Conservation (phyloP, 2,113 vertebrate species). For the Jacana jacana region DNA sequence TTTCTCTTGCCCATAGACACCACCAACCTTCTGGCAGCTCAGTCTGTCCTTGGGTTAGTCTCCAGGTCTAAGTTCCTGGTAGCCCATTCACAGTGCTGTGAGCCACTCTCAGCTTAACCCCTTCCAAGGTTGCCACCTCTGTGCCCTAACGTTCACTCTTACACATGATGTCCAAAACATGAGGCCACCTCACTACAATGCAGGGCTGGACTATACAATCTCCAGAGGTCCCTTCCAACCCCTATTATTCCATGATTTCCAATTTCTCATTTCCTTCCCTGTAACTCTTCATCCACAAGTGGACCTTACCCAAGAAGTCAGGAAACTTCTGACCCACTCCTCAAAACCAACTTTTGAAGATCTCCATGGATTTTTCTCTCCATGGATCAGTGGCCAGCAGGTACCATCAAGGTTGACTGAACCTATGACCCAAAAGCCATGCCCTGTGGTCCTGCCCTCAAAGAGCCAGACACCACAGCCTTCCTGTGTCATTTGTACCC, state of each 20-base stretch:
- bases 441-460: not conserved
- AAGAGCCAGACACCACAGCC: not conserved
- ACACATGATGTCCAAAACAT: accelerated
- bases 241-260: not conserved
- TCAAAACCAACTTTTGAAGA: not conserved
- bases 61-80: not conserved
- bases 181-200: not conserved
- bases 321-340: not conserved
- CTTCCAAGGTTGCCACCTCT: not conserved
- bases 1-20: not conserved
- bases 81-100: not conserved
- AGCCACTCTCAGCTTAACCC: not conserved
- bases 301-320: not conserved
- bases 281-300: not conserved
- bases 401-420: not conserved
- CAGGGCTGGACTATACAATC: too few relatives aligned
- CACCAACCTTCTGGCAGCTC: not conserved
- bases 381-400: accelerated
- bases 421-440: not conserved
- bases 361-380: not conserved
- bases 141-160: not conserved
- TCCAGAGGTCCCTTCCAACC: too few relatives aligned
- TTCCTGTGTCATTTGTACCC: not conserved
- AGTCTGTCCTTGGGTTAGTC: not conserved
- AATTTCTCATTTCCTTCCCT: not conserved